These are phyloP conservation scores for Drosophila novamexicana DNA, from an alignment of 1,140 invertebrate genomes.

Conservation along the genomic window DNA sequence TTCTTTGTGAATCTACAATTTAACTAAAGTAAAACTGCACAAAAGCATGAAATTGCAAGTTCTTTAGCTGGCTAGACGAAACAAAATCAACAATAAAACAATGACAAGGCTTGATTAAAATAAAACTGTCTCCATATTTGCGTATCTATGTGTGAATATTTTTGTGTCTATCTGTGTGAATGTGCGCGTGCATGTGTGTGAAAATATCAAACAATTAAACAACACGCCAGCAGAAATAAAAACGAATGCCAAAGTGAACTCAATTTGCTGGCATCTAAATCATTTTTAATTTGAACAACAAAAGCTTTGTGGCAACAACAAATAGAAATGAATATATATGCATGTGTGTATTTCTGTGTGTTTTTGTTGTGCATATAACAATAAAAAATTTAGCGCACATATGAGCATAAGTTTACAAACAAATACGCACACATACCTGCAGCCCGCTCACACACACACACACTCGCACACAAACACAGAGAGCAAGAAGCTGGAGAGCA, in stretches of 20 bases:
- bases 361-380: constrained; percentile 40
- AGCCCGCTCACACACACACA: not conserved
- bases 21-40: constrained; percentile 47
- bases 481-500: constrained; percentile 20
- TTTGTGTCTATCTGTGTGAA: constrained; percentile 1
- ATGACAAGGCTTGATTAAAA: constrained; percentile 62
- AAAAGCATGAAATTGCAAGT: constrained; percentile 59
- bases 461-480: constrained; percentile 5
- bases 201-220: constrained; percentile 79
- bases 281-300: constrained; percentile 80
- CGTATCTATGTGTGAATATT: constrained; percentile 1
- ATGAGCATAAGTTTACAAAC: constrained; percentile 44
- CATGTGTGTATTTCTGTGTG: constrained; percentile 2
- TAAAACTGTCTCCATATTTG: constrained; percentile 40
- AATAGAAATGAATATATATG: not conserved
- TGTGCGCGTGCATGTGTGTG: constrained; percentile 22
- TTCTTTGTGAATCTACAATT: constrained; percentile 28
- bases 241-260: constrained; percentile 68
- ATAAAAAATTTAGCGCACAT: constrained; percentile 69
- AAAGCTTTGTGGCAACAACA: constrained; percentile 20
- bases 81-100: constrained; percentile 37
- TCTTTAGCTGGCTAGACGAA: not conserved
- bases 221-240: constrained; percentile 61
- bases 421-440: constrained; percentile 19
- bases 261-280: constrained; percentile 80